These are phyloP conservation scores for Abramis brama DNA, from an alignment of 2,113 vertebrate genomes.

Conservation along the genomic window DNA sequence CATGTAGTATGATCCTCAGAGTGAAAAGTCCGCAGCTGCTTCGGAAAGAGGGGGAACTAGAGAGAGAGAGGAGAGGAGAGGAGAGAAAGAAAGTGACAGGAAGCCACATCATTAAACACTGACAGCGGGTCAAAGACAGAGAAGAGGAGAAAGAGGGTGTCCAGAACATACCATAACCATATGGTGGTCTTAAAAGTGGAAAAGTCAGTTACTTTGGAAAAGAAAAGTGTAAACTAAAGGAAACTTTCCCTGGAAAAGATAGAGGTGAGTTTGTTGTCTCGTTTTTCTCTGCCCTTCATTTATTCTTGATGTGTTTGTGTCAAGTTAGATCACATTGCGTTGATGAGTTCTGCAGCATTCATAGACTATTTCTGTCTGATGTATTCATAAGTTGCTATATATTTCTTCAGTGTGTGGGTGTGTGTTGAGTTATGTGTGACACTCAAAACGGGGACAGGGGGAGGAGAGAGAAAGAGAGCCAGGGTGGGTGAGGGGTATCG, in stretches of 20 bases:
- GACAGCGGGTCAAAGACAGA: constrained; percentile 66
- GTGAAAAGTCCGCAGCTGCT: constrained; percentile 38
- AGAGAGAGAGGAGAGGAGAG: neutral
- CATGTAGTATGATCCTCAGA: constrained; percentile 50
- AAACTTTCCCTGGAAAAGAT: constrained; percentile 43
- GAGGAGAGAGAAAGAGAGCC: constrained; percentile 43
- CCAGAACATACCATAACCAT: constrained; percentile 31
- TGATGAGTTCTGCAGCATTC: constrained; percentile 24
- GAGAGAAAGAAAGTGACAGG: constrained; percentile 55
- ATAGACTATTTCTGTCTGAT: constrained; percentile 64
- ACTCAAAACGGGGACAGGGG: constrained; percentile 43
- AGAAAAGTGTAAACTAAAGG: constrained; percentile 39
- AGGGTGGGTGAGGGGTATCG: constrained; percentile 41
- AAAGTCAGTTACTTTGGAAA: constrained; percentile 7
- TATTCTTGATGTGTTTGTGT: neutral
- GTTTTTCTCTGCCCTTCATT: neutral
- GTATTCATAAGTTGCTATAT: constrained; percentile 67
- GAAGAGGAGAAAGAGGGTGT: constrained; percentile 51
- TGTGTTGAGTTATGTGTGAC: constrained; percentile 59
- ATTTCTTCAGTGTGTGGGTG: constrained; percentile 65
- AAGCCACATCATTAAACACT: constrained; percentile 70
- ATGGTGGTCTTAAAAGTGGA: constrained; percentile 16
- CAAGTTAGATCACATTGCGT: constrained; percentile 10
- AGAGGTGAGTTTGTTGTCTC: constrained; percentile 57
- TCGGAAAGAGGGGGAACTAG: constrained; percentile 31